phyloP scores from a whole-genome alignment of 2,113 vertebrate species.

The Odontophorus gujanensis region DNA sequence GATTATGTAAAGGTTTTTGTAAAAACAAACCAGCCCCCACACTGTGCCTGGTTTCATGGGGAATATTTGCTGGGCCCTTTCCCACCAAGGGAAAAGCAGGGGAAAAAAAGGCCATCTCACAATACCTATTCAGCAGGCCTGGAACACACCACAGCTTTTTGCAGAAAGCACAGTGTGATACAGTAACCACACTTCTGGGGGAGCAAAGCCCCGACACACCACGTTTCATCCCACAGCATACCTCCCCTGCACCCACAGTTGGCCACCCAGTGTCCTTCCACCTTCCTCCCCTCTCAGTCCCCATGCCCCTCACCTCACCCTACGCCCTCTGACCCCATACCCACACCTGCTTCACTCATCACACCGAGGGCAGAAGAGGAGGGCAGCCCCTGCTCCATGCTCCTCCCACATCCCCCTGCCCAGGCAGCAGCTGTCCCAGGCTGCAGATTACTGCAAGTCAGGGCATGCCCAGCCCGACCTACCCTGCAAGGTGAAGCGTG shows the following conservation, averaged over 20 bases:
- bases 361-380: background rate
- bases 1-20: background rate
- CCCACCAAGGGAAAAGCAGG: background rate
- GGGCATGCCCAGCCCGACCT: background rate
- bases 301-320: rapidly evolving
- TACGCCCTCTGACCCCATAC: background rate
- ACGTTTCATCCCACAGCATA: background rate
- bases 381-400: background rate
- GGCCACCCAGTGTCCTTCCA: background rate
- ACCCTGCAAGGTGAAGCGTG: rapidly evolving
- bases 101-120: background rate
- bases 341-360: background rate
- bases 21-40: background rate
- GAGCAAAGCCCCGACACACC: background rate
- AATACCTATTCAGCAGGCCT: background rate
- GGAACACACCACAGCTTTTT: background rate
- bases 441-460: background rate
- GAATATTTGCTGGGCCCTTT: background rate
- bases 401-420: background rate
- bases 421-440: background rate
- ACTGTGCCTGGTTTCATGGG: background rate
- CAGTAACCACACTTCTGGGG: background rate
- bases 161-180: background rate
- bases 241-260: rapidly evolving
- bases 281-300: background rate